A percentile compares a stretch with the other conserved stretches of the same genome.
Conservation (phyloP, 2,888 invertebrate species). For the Hofmannophila pseudospretella region DNA sequence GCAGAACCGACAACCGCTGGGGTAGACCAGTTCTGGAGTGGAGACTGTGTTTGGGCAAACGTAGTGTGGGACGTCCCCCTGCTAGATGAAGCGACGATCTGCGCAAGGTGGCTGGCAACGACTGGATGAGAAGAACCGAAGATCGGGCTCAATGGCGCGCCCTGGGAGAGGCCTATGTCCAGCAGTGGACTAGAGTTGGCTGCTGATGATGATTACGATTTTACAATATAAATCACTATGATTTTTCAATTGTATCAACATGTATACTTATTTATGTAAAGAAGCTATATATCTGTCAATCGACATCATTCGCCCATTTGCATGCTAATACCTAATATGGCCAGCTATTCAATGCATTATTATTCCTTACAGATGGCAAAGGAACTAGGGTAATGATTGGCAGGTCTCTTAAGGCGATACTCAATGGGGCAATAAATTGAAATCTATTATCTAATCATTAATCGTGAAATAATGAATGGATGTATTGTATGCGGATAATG, state of each 20-base stretch:
- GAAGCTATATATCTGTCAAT: background rate
- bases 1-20: too few relatives aligned
- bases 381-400: conserved; percentile 55
- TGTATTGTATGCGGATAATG: conserved; percentile 45
- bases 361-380: conserved; percentile 21
- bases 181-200: too few relatives aligned
- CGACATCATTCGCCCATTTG: conserved; percentile 1
- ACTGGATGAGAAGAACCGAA: too few relatives aligned
- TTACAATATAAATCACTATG: background rate
- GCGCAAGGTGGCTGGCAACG: too few relatives aligned
- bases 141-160: too few relatives aligned
- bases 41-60: too few relatives aligned
- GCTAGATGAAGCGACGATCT: too few relatives aligned
- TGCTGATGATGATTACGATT: too few relatives aligned
- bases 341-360: conserved; percentile 4
- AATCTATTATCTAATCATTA: conserved; percentile 60
- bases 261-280: background rate
- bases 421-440: conserved; percentile 68
- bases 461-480: conserved; percentile 56
- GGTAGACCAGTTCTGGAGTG: too few relatives aligned
- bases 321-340: conserved; percentile 2
- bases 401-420: conserved; percentile 37
- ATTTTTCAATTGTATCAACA: background rate
- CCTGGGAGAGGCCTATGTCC: too few relatives aligned
- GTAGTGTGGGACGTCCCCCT: too few relatives aligned